Conservation (phyloP, 2,888 invertebrate genomes). For the Rutpela maculata region DNA sequence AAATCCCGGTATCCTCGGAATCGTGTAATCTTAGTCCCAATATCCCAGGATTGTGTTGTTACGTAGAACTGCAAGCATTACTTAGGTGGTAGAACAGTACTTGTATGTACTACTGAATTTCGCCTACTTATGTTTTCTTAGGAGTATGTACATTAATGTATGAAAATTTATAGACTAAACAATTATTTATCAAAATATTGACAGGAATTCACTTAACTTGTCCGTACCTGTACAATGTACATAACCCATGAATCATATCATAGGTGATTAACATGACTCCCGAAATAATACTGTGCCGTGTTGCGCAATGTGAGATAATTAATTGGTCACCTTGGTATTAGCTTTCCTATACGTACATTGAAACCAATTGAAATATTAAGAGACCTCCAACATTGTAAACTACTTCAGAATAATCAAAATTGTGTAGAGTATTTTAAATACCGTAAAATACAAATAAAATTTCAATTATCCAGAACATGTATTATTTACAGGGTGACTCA, state of each 20-base stretch:
- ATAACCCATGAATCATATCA: background rate
- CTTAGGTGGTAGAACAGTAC: too few species aligned
- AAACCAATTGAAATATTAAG: background rate
- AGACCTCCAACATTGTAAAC: conserved; percentile 7
- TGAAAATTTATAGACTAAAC: too few species aligned
- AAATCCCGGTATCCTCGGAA: too few species aligned
- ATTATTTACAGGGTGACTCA: too few species aligned
- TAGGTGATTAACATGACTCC: background rate
- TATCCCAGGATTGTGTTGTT: too few species aligned
- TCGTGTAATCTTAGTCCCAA: too few species aligned
- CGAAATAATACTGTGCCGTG: background rate
- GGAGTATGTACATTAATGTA: too few species aligned
- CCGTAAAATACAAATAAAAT: background rate
- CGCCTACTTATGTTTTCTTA: too few species aligned
- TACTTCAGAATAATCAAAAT: conserved; percentile 3
- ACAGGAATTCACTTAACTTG: background rate
- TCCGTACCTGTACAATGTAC: background rate
- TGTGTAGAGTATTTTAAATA: background rate
- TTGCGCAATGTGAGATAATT: background rate
- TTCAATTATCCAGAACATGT: background rate
- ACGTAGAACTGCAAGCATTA: too few species aligned
- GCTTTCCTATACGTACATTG: background rate
- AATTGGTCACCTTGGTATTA: background rate
- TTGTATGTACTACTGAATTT: too few species aligned
- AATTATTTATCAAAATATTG: too few species aligned